Percentiles rank a stretch among this genome's conserved stretches.
These are phyloP conservation scores for Orbicella faveolata DNA, from an alignment of 64 coral and sea anemone species.

Conservation along the genomic window DNA sequence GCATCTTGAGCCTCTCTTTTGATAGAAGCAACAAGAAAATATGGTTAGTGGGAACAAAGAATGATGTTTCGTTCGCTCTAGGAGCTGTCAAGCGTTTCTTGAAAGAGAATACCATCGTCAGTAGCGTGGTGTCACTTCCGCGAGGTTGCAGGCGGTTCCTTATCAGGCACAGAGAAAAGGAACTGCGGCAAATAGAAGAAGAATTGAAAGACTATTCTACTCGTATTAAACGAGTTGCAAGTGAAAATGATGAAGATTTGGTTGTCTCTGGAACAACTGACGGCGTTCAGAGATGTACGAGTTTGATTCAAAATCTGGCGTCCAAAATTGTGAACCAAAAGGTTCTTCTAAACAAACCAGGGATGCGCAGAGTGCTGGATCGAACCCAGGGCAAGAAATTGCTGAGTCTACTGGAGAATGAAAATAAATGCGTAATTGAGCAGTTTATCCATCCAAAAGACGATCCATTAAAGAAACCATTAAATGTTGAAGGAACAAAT, in stretches of 20 bases:
- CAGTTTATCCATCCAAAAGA: neutral
- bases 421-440: slow-evolving; percentile 7
- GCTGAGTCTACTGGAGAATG: neutral
- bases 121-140: neutral
- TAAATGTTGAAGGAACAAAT: neutral
- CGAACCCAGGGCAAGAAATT: slow-evolving; percentile 19
- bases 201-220: slow-evolving; percentile 4
- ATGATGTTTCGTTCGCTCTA: slow-evolving; percentile 2
- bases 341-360: slow-evolving; percentile 23
- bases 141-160: slow-evolving; percentile 16
- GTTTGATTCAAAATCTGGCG: slow-evolving; percentile 10
- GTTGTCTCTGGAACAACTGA: slow-evolving; percentile 16
- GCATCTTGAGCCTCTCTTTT: neutral
- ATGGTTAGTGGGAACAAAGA: slow-evolving; percentile 6
- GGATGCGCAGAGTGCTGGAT: slow-evolving; percentile 18
- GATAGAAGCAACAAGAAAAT: neutral
- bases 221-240: neutral
- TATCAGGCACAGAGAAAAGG: neutral
- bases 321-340: neutral
- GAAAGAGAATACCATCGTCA: slow-evolving; percentile 41
- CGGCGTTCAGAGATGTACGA: neutral
- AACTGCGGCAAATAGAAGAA: slow-evolving; percentile 12
- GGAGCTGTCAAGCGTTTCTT: slow-evolving; percentile 20
- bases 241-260: neutral
- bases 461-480: neutral